These are phyloP conservation scores for Noctua pronuba DNA, from an alignment of 2,888 invertebrate genomes.

Conservation along the genomic window DNA sequence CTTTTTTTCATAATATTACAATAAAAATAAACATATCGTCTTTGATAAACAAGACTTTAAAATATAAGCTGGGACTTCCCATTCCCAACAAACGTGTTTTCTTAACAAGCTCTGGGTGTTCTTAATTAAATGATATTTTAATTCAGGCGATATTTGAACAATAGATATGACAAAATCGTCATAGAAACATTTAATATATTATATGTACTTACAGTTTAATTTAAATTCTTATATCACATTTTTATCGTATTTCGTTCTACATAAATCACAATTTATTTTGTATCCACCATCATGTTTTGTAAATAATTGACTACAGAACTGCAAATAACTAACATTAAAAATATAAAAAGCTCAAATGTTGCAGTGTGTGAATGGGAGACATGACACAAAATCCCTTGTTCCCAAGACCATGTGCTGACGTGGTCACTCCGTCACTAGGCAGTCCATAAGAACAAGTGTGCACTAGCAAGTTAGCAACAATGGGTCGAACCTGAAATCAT, in stretches of 20 bases:
- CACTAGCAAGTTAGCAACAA: slow-evolving; percentile 56
- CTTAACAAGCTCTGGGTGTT: neutral
- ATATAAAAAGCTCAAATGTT: neutral
- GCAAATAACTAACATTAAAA: neutral
- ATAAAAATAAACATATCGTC: neutral
- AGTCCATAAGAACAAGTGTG: slow-evolving; percentile 34
- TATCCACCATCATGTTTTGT: neutral
- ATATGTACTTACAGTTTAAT: slow-evolving; percentile 53
- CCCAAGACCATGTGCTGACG: slow-evolving; percentile 31
- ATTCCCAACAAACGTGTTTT: slow-evolving; percentile 11
- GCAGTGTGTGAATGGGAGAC: neutral
- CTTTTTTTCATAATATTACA: neutral
- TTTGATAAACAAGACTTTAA: slow-evolving; percentile 8
- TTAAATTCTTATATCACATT: slow-evolving; percentile 34
- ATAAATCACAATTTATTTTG: slow-evolving; percentile 30
- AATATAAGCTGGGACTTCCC: neutral
- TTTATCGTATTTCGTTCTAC: slow-evolving; percentile 38
- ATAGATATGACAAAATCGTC: slow-evolving; percentile 39
- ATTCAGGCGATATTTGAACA: slow-evolving; percentile 30
- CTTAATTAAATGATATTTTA: slow-evolving; percentile 18
- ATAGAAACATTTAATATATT: slow-evolving; percentile 27
- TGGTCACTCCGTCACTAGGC: neutral
- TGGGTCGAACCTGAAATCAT: slow-evolving; percentile 70
- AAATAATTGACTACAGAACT: neutral
- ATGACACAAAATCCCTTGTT: slow-evolving; percentile 5